These are phyloP conservation scores for Unio pictorum DNA, from an alignment of 2,888 invertebrate genomes.

Conservation along the genomic window DNA sequence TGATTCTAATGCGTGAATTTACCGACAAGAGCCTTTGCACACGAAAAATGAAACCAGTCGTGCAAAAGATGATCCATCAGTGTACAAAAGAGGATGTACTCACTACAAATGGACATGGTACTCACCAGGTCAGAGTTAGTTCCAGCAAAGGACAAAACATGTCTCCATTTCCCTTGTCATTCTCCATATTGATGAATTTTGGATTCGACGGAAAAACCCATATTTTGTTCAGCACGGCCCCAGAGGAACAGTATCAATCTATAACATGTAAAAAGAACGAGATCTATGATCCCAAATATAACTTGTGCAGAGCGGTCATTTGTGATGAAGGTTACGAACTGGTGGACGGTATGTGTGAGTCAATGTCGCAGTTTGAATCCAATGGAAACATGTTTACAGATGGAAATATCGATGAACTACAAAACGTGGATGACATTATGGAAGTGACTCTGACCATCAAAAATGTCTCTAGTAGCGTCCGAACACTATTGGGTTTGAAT, in stretches of 20 bases:
- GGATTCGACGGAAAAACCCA: constrained; percentile 64
- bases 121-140: constrained; percentile 18
- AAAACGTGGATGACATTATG: constrained; percentile 18
- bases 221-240: constrained; percentile 49
- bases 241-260: constrained; percentile 9
- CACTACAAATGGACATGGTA: constrained; percentile 4
- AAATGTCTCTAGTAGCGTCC: constrained; percentile 35
- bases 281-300: constrained; percentile 37
- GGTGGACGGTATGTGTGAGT: constrained; percentile 32
- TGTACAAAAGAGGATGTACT: constrained; percentile 19
- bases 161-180: constrained; percentile 49
- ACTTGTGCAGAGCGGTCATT: constrained; percentile 40
- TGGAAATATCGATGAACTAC: constrained; percentile 16
- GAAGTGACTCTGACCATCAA: constrained; percentile 38
- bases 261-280: constrained; percentile 35
- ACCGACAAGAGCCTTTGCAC: constrained; percentile 19
- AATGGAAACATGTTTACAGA: constrained; percentile 12
- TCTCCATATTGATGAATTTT: constrained; percentile 62
- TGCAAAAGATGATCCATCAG: constrained; percentile 23
- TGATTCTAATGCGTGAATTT: constrained; percentile 27
- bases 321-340: constrained; percentile 40
- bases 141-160: constrained; percentile 12
- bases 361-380: constrained; percentile 7
- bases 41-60: constrained; percentile 20
- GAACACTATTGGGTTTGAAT: constrained; percentile 18